Evolutionary conservation across 2,797 vertebrate species (phyloP).

Genomic region (Euthynnus affinis): DNA sequence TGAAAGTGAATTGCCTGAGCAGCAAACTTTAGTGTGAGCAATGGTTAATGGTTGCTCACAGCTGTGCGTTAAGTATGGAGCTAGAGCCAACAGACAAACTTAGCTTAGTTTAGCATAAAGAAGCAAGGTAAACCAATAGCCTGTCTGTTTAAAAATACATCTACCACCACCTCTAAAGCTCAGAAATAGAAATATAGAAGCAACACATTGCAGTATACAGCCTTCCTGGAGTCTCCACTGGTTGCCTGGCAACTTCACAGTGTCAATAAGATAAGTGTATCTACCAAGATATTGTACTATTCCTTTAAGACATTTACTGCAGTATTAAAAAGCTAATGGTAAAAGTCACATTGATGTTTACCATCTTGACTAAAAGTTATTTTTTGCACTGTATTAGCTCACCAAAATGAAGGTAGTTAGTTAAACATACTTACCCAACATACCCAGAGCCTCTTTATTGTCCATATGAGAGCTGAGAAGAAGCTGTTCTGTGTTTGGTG

Average conservation of each 20-base stretch:
- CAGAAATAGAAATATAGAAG: background rate
- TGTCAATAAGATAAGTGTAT: no score
- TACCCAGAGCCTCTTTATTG: background rate
- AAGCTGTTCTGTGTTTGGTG: slow-evolving; percentile 14
- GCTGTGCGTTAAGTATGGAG: no score
- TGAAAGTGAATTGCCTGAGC: no score
- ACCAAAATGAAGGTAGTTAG: background rate
- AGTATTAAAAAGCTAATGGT: background rate
- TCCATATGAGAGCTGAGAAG: slow-evolving; percentile 1
- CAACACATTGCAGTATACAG: background rate
- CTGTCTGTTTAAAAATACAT: background rate
- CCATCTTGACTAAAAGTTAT: background rate
- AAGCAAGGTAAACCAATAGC: no score
- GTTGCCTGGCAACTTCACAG: background rate
- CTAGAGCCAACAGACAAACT: no score
- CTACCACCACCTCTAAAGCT: background rate
- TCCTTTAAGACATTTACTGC: slow-evolving; percentile 1
- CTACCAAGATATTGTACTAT: background rate
- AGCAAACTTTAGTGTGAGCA: no score
- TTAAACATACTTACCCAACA: background rate
- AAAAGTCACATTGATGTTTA: background rate
- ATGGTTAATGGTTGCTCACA: no score
- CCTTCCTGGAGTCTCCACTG: no score
- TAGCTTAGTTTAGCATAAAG: no score
- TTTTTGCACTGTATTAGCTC: background rate